Conservation (phyloP, 2,888 invertebrate genomes). For the Pristionchus arcanus region DNA sequence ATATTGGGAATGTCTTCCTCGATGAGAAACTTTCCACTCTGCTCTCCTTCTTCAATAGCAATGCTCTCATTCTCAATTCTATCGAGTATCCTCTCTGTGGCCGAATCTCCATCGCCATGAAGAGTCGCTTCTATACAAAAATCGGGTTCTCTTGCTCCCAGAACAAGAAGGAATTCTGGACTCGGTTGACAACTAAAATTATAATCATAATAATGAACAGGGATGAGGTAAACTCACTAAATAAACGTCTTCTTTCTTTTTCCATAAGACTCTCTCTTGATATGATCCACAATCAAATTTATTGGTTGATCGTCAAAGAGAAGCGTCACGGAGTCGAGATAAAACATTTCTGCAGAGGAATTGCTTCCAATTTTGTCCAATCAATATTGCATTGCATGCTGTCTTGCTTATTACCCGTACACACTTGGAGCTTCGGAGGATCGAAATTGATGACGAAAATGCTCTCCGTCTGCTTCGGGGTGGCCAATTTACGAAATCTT, state of each 20-base stretch:
- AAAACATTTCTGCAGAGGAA: background rate
- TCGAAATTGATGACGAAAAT: background rate
- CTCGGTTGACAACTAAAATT: background rate
- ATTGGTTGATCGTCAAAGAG: background rate
- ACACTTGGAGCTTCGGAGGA: constrained; percentile 2
- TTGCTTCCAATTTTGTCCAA: background rate
- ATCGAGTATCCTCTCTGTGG: background rate
- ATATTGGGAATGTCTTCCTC: background rate
- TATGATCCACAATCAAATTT: background rate
- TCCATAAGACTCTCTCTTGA: background rate
- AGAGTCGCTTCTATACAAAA: constrained; percentile 7
- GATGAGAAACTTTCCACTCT: background rate
- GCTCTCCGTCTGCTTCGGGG: background rate
- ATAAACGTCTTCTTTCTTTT: constrained; percentile 19
- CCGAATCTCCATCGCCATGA: background rate
- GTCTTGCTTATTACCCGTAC: background rate
- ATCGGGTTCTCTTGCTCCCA: background rate
- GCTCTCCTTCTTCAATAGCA: background rate
- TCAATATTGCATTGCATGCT: background rate
- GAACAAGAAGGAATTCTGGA: background rate
- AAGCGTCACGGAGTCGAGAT: background rate
- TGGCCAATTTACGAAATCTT: constrained; percentile 2
- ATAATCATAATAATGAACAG: background rate
- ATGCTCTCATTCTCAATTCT: background rate
- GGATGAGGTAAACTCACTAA: background rate